Evolutionary conservation across 2,797 vertebrate species (phyloP), one percentile per base, ranked within the genome.

Genomic region (Clarias pachynema): DNA sequence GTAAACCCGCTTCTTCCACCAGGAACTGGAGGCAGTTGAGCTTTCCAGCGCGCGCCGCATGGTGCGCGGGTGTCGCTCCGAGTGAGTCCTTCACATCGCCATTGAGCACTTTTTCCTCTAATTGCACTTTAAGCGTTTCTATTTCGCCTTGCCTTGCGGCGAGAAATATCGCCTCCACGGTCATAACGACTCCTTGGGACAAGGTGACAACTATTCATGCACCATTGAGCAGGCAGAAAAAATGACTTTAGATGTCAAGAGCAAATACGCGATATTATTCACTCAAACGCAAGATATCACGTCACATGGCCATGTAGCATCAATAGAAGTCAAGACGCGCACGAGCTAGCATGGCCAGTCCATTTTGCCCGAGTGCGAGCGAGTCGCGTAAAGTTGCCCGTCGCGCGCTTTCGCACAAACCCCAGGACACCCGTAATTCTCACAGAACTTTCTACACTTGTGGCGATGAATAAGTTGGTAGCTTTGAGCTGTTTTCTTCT

Each of bases 11-110:
- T 85, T 98, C 97, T 29, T 98, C 96, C 91, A 97, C 97, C 89
- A 99, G 89, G 91, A 95, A 99, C 1, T 97, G 97, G 86, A 99
- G 89, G 62, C 96, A 97, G 89, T 89, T 89, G 16, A 99, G 93
- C 80, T 94, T 96, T n/a, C 98, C 98, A 0, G 97, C 94, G 65
- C 97, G 96, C 87, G 98, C 97, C 0, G 97, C 97, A 86, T 98
- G 96, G 91, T 99, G 97, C 4, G 96, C 97, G 0, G 96, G 95
- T 0, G 97, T 95, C 9, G 97, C 97, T 56, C 97, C 97, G 84
- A 98, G 93, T 4, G 91, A 91, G 87, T 98, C 97, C 90, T 92
- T 95, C 49, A 96, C 90, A 15, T 94, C 94, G 59, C 87, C 66
- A 57, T 79, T 91, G 75, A 97, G 93, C 60, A 89, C 91, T n/a